Base-by-base conservation (phyloP, 2,113 vertebrate species). In the Gadus chalcogrammus region DNA sequence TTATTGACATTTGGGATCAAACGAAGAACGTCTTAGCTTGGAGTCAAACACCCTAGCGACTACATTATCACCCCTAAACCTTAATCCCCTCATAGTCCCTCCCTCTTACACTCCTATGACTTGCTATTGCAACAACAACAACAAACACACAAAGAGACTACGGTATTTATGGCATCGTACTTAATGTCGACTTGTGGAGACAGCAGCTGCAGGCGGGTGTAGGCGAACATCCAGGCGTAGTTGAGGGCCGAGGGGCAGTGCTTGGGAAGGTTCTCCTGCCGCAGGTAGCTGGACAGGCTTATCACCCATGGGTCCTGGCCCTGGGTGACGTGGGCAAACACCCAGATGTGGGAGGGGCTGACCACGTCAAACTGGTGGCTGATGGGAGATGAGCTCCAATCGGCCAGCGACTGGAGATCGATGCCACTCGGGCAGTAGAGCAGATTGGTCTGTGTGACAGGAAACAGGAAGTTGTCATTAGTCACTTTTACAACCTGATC, bases 261-360 rank as follows among this genome's bases (percentile, higher is more conserved):
- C 79, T 96, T 97, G 74, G 96, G 97, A 74, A 99, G 93, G 83
- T 97, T 90, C 88, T 99, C 97, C 85, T 96, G 97, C 70, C 95
- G 95, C 91, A 99, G 92, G 88, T 96, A 98, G 93, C 97, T 98
- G 77, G 97, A 99, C 74, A 99, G 93, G 88, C 95, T 99, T 91
- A 99, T 95, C 88, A 99, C 96, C 97, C 97, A 99, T 1, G 97
- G 97, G 88, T 99, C 97, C 84, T 95, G 96, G 71, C 94, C 97
- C 90, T 98, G 97, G 74, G 97, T 97, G 67, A 99, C 95, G 17
- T 99, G 97, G 80, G 97, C 97, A 92, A 98, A 98, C 86, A 99
- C 96, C 97, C 97, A 99, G 88, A 98, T 99, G 85, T 98, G 95
- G 0, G 97, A 99, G 16, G 97, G 97, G 90, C 97, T 99, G 67